Base-by-base conservation (phyloP, 92 coral and sea anemone species). In the Pocillopora meandrina region DNA sequence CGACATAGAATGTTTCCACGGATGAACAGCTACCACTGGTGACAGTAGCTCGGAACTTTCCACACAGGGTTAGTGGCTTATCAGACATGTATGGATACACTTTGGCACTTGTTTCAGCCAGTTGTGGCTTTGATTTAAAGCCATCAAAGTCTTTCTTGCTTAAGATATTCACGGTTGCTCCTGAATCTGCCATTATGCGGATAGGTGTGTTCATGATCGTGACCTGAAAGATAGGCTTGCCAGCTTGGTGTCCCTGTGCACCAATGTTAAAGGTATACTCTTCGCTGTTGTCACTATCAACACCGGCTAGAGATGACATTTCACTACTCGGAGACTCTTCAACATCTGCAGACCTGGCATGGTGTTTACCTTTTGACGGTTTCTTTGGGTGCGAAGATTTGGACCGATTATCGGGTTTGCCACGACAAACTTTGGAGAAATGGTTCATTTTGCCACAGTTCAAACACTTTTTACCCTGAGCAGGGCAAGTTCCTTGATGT, bases 1-100 rank as follows among this genome's bases (percentile, higher is more conserved):
- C 92, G 17, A 90, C 90, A 77, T 77, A 90, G 74, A 90, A 90
- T 82, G 74, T 83, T 77, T 86, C 92, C 19, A 68, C 84, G 56
- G 85, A 86, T 81, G 84, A 74, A 16, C 85, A 56, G 55, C 58
- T 66, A 64, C 15, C 74, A 67, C 89, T 89, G 15, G 72, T 26
- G 35, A 85, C 79, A 9, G 60, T 85, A 16, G 84, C 90, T 49
- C 62, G 14, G 79, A 85, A 82, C 60, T 85, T 86, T 1, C 90
- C 90, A 59, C 78, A 81, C 67, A 89, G 79, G 26, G 61, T 56
- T 65, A 89, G 63, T 16, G 92, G 88, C 3, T 90, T 72, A 31
- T 20, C 84, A 72, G 87, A 75, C 90, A 86, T 86, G 74, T 86
- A 90, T 12, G 86, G 93, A 52, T 86, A 90, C 72, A 90, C 91